phyloP scores from a whole-genome alignment of 2,888 invertebrate species.

The Rhorus exstirpatorius region DNA sequence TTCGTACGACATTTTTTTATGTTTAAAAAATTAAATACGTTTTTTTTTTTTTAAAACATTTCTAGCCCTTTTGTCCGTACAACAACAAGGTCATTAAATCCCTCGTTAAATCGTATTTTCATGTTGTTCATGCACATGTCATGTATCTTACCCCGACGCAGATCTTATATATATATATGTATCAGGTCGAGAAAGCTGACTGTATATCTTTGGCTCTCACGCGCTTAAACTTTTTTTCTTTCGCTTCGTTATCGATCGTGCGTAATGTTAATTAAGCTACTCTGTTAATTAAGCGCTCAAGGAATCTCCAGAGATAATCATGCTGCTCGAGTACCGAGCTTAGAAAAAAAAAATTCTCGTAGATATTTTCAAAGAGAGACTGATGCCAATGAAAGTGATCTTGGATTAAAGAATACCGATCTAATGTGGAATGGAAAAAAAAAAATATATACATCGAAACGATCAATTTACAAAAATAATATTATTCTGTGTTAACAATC shows the following conservation, averaged over 20 bases:
- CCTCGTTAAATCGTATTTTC: conserved; percentile 36
- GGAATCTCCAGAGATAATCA: neutral
- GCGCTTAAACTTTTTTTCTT: conserved; percentile 29
- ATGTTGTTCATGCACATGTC: conserved; percentile 6
- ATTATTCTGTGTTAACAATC: no score
- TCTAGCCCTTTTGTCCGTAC: neutral
- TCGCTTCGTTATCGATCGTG: conserved; percentile 46
- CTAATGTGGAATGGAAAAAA: no score
- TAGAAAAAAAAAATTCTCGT: conserved; percentile 2
- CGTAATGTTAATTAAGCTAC: conserved; percentile 46
- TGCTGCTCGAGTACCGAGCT: neutral
- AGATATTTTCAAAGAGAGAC: neutral
- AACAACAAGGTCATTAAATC: neutral
- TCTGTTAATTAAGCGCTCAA: conserved; percentile 47
- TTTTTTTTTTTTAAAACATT: neutral
- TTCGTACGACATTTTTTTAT: no score
- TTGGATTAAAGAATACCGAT: no score
- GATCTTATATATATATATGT: conserved; percentile 31
- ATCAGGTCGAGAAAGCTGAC: conserved; percentile 52
- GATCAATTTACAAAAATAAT: no score
- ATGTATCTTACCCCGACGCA: conserved; percentile 1
- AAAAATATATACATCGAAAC: no score
- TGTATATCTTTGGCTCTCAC: conserved; percentile 47
- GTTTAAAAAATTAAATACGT: no score
- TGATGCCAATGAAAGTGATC: no score